A percentile compares a stretch with the other conserved stretches of the same genome.
phyloP scores from a whole-genome alignment of 2,113 vertebrate genomes.

The Perca flavescens region DNA sequence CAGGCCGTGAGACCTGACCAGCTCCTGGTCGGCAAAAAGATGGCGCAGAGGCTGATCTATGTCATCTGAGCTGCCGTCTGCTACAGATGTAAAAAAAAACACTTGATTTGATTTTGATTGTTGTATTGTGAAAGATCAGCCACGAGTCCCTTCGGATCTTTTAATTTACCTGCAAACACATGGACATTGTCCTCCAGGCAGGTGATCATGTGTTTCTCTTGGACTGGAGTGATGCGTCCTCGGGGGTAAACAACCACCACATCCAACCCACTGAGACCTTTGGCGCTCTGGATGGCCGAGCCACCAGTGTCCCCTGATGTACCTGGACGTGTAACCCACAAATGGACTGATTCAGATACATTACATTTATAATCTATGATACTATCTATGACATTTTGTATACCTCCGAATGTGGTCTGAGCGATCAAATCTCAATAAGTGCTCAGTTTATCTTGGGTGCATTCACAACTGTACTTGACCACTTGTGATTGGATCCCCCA shows the following conservation, averaged over 20 bases:
- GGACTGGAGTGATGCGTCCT: constrained; percentile 87
- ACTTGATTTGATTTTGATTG: background rate
- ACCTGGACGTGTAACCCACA: constrained; percentile 77
- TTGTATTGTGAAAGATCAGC: background rate
- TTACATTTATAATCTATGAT: background rate
- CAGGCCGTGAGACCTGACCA: constrained; percentile 85
- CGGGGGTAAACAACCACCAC: constrained; percentile 90
- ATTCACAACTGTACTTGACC: background rate
- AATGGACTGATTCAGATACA: background rate
- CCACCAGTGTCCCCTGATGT: constrained; percentile 96
- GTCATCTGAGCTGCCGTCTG: constrained; percentile 92
- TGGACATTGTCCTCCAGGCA: constrained; percentile 91
- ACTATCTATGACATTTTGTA: background rate
- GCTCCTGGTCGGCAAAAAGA: constrained; percentile 86
- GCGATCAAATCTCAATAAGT: background rate
- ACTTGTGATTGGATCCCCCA: background rate
- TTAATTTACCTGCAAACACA: constrained; percentile 87
- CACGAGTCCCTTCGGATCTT: background rate
- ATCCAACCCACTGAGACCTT: constrained; percentile 86
- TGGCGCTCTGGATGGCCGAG: constrained; percentile 90
- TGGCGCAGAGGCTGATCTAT: constrained; percentile 89
- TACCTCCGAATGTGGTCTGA: background rate
- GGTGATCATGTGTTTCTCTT: constrained; percentile 95
- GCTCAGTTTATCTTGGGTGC: background rate
- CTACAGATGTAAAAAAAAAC: constrained; percentile 71